These are phyloP conservation scores for Dasypus novemcinctus DNA, from an alignment of 2,113 vertebrate species.

Conservation along the genomic window DNA sequence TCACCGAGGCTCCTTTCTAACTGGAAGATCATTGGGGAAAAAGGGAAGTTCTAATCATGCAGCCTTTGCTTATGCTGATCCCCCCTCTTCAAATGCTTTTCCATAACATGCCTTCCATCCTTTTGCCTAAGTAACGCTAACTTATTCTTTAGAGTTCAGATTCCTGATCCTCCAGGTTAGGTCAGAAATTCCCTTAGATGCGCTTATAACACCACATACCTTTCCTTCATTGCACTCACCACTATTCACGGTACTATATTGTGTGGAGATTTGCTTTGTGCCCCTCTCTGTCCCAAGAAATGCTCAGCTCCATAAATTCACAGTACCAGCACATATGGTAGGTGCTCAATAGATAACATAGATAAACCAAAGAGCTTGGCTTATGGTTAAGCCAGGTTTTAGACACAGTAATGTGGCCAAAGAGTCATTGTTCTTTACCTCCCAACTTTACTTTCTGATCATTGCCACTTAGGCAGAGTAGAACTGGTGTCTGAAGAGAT, in stretches of 20 bases:
- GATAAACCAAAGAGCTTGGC: not conserved
- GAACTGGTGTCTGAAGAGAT: not conserved
- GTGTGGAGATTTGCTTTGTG: not conserved
- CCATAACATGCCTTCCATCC: accelerated
- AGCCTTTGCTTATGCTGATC: not conserved
- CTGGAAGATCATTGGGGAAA: not conserved
- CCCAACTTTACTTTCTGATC: slow-evolving; percentile 26
- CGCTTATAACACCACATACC: not conserved
- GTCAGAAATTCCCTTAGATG: not conserved
- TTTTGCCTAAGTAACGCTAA: not conserved
- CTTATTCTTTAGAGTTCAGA: not conserved
- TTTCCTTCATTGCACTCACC: not conserved
- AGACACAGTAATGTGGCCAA: not conserved
- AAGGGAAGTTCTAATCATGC: not conserved
- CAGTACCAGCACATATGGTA: not conserved
- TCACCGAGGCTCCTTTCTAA: not conserved
- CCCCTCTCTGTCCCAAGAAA: not conserved
- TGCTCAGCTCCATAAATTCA: not conserved
- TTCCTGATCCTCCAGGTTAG: not conserved
- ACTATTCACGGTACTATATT: not conserved
- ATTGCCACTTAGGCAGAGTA: not conserved
- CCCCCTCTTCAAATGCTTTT: not conserved
- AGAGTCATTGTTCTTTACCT: not conserved
- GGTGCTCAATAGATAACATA: not conserved
- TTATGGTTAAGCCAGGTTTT: not conserved